Evolutionary conservation across 1,140 invertebrate species (phyloP).

Genomic region (Brachionus manjavacas): DNA sequence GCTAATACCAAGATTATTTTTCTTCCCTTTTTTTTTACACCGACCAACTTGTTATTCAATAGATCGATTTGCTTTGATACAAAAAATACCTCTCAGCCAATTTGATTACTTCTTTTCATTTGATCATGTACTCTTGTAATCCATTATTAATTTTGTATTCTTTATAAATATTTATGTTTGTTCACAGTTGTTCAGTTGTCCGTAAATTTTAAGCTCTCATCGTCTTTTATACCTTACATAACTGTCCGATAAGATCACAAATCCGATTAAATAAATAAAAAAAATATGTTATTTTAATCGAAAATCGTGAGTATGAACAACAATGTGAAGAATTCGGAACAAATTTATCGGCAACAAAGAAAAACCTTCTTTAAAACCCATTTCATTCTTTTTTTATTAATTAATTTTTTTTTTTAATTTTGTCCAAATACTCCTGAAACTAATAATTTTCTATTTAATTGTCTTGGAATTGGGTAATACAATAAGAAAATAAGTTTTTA

Average conservation of each 20-base stretch:
- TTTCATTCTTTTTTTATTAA: not conserved
- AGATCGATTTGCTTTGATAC: not conserved
- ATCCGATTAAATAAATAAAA: not conserved
- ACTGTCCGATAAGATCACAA: not conserved
- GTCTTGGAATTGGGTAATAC: not conserved
- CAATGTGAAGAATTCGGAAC: not conserved
- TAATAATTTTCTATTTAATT: too few species aligned
- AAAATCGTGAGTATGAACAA: not conserved
- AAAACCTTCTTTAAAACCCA: not conserved
- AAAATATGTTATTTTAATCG: not conserved
- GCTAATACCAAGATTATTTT: not conserved
- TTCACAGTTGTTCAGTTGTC: not conserved
- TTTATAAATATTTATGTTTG: not conserved
- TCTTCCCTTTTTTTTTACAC: not conserved
- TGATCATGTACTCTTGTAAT: not conserved
- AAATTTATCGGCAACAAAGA: not conserved
- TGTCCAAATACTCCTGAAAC: not conserved
- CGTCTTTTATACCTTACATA: not conserved
- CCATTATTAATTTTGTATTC: not conserved
- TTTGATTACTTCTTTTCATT: not conserved
- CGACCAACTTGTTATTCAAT: not conserved
- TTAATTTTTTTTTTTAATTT: not conserved
- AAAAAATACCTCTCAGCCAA: not conserved
- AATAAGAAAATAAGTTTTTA: not conserved
- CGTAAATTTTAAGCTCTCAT: not conserved